Percentiles rank a stretch among this genome's conserved stretches.
phyloP scores from a whole-genome alignment of 2,888 invertebrate species.

The Augiades crinisus region DNA sequence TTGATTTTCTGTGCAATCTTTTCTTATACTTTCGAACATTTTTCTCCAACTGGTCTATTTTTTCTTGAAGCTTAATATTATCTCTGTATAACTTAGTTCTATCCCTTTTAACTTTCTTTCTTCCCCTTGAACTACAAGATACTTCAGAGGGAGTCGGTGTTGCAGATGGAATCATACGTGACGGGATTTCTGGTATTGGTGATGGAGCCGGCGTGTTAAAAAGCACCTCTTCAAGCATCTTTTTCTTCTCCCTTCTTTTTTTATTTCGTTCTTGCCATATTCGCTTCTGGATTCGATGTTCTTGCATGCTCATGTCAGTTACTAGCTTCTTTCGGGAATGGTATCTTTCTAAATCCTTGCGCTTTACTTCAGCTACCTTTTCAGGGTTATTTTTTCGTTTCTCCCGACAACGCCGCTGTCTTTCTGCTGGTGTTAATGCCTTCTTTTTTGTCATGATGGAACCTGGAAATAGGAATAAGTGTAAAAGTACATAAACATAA shows the following conservation, averaged over 20 bases:
- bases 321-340: slow-evolving; percentile 37
- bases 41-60: slow-evolving; percentile 17
- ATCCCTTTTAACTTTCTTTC: slow-evolving; percentile 23
- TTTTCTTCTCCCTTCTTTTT: neutral
- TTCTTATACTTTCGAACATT: slow-evolving; percentile 19
- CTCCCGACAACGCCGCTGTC: slow-evolving; percentile 33
- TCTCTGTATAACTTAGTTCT: slow-evolving; percentile 20
- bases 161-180: neutral
- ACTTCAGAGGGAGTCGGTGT: slow-evolving; percentile 9
- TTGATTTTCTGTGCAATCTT: slow-evolving; percentile 8
- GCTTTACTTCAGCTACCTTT: slow-evolving; percentile 35
- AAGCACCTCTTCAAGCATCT: neutral
- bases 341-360: slow-evolving; percentile 35
- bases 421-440: slow-evolving; percentile 30
- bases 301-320: slow-evolving; percentile 32
- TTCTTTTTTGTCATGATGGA: neutral
- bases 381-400: slow-evolving; percentile 34
- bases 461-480: neutral
- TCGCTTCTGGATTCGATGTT: slow-evolving; percentile 33
- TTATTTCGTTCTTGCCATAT: slow-evolving; percentile 27
- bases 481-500: neutral
- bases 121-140: slow-evolving; percentile 24
- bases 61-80: slow-evolving; percentile 15
- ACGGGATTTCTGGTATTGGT: neutral
- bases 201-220: neutral